These are phyloP conservation scores for Drosophila subsilvestris DNA, from an alignment of 2,888 invertebrate species.

Conservation along the genomic window DNA sequence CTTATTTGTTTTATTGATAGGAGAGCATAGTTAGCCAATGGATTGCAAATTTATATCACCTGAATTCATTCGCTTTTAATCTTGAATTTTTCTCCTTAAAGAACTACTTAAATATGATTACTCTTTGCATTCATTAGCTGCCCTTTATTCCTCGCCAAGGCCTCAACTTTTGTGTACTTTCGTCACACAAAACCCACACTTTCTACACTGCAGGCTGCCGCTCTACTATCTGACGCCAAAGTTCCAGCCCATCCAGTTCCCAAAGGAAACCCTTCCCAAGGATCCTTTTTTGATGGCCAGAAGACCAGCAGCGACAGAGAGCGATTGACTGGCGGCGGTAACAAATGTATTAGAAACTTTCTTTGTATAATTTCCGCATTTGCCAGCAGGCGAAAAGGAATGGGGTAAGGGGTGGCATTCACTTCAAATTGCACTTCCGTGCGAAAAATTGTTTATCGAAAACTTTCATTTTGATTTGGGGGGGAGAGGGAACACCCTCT, in stretches of 20 bases:
- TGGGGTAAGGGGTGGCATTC: constrained; percentile 47
- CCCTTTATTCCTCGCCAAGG: background rate
- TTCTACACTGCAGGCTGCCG: background rate
- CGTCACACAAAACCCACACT: too few species aligned
- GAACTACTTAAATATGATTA: too few species aligned
- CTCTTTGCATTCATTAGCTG: too few species aligned
- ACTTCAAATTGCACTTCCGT: constrained; percentile 79
- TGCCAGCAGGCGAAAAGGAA: constrained; percentile 26
- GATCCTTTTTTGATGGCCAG: constrained; percentile 9
- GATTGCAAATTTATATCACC: too few species aligned
- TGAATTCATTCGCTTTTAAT: too few species aligned
- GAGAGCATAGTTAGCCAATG: background rate
- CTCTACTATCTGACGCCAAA: constrained; percentile 54
- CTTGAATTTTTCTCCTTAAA: too few species aligned
- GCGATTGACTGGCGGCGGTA: constrained; percentile 68
- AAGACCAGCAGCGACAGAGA: constrained; percentile 39
- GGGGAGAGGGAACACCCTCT: too few species aligned
- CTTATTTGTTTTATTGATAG: background rate
- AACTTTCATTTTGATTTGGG: constrained; percentile 57
- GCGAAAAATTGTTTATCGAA: constrained; percentile 79
- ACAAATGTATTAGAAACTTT: constrained; percentile 77
- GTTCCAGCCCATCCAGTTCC: constrained; percentile 26
- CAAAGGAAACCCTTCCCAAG: constrained; percentile 11
- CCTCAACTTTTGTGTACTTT: too few species aligned
- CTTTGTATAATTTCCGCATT: constrained; percentile 76